phyloP scores from a whole-genome alignment of 2,113 vertebrate species.

The Sprattus sprattus region DNA sequence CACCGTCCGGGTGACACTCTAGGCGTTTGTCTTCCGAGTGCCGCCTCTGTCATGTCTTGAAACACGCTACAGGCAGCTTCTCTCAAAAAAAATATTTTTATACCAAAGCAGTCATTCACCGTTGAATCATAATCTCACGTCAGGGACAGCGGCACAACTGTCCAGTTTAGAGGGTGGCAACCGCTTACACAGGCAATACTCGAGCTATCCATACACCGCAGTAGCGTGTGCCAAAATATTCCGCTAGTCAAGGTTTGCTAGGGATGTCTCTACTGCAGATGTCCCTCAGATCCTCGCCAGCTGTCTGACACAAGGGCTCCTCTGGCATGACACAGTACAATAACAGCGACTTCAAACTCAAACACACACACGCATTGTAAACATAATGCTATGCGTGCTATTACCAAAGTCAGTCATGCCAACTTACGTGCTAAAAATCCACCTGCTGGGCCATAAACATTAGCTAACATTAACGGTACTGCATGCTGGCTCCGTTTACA shows the following conservation, averaged over 20 bases:
- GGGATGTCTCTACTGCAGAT: background rate
- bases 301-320: background rate
- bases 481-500: background rate
- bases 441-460: background rate
- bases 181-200: background rate
- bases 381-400: background rate
- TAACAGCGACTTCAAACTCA: background rate
- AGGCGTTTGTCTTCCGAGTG: background rate
- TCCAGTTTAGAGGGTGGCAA: background rate
- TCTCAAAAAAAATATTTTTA: no score
- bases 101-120: background rate
- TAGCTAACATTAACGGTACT: background rate
- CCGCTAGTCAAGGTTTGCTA: background rate
- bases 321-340: background rate
- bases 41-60: background rate
- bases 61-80: background rate
- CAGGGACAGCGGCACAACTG: background rate
- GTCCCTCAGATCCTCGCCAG: background rate
- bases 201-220: background rate
- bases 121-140: background rate
- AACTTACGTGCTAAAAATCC: background rate
- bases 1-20: conserved; percentile 13
- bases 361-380: background rate
- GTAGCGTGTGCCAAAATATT: background rate
- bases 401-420: background rate